Evolutionary conservation across 2,888 invertebrate genomes (phyloP), one percentile per base, ranked within the genome.

Genomic region (Cremastinae sp.): DNA sequence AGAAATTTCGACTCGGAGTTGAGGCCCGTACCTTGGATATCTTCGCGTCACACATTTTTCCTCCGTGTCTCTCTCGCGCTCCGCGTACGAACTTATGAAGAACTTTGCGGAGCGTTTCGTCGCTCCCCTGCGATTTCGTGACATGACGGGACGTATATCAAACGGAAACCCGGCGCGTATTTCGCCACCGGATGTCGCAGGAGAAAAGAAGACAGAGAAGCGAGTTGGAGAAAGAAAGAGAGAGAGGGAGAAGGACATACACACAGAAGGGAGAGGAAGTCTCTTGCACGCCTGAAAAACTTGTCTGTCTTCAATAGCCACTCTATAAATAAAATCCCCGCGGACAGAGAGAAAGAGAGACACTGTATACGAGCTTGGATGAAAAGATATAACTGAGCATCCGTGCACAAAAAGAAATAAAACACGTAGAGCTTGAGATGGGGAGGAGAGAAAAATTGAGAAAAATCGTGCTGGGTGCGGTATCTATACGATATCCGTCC

Each of bases 251-350:
- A 7, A 8, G 12, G 10, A 62, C 35, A 35, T 35, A 37, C 20
- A 58, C 41, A 18, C 20, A 18, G 12, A 41, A 47, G 8, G 37
- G 20, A 41, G 16, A 53, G 12, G 41, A 51, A 59, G 10, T 65
- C 47, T 55, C 74, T 65, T 69, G 62, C 78, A 64, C 78, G 78
- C 72, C 74, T 81, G 84, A 83, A 85, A 83, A 86, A 87, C 86
- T 87, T 85, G 83, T 45, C 55, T 81, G 86, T 85, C 86, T 80
- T 83, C 85, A 80, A 86, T 84, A 84, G 85, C 83, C 78, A 78
- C 79, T 85, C 82, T 77, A 84, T 85, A 87, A 87, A 87, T 88
- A 88, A 88, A 84, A 84, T 83, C 82, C 69, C 73, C 22, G 56
- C 45, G 69, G 70, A 69, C 65, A 72, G 59, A 59, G 8, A 69